A percentile compares a stretch with the other conserved stretches of the same genome.
Conservation (phyloP, 2,888 invertebrate species). For the Margaritifera margaritifera region DNA sequence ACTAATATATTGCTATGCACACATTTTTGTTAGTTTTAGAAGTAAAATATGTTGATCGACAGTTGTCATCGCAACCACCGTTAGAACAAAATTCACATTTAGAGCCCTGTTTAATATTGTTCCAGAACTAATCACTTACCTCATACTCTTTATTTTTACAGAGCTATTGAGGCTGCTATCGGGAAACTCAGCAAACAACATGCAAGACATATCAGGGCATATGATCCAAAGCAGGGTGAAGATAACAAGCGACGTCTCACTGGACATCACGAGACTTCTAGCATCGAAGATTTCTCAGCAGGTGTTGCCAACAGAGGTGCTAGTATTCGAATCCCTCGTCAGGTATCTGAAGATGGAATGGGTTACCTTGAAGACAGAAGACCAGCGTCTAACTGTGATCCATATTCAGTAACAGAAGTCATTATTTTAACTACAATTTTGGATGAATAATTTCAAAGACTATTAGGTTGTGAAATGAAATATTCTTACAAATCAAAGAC, state of each 20-base stretch:
- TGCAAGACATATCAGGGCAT: conserved; percentile 93
- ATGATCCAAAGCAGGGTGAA: conserved; percentile 95
- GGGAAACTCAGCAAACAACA: conserved; percentile 94
- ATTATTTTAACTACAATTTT: conserved; percentile 53
- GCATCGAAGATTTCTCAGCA: conserved; percentile 96
- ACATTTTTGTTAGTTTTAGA: no score
- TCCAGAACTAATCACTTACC: not conserved
- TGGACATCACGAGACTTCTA: conserved; percentile 96
- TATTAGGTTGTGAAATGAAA: no score
- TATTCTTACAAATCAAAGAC: no score
- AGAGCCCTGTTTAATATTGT: no score
- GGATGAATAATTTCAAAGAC: conserved; percentile 20
- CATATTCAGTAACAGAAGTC: conserved; percentile 70
- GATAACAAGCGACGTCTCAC: conserved; percentile 96
- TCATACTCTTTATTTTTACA: conserved; percentile 71
- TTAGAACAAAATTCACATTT: no score
- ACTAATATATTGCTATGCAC: no score
- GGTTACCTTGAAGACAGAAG: conserved; percentile 97
- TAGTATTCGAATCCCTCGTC: conserved; percentile 82
- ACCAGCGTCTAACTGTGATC: conserved; percentile 73
- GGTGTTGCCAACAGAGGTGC: conserved; percentile 93
- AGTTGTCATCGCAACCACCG: no score
- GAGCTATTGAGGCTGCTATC: conserved; percentile 95
- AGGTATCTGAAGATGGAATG: conserved; percentile 90
- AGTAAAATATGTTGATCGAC: no score